These are phyloP conservation scores for Chloromyia formosa DNA, from an alignment of 2,888 invertebrate species.

Conservation along the genomic window DNA sequence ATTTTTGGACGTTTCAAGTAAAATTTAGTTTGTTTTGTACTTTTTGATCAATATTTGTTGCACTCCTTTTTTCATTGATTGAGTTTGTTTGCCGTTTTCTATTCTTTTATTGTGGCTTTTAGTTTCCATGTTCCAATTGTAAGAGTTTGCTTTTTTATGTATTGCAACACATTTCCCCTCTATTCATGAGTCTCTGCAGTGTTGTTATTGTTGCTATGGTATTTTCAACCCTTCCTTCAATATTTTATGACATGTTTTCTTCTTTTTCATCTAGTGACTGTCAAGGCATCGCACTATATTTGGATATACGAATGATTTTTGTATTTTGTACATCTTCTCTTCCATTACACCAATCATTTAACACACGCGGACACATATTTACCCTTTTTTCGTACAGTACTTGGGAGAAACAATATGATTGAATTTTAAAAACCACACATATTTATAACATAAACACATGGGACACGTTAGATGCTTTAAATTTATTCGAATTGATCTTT, in stretches of 20 bases:
- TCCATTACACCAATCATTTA: conserved; percentile 18
- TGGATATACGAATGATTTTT: conserved; percentile 38
- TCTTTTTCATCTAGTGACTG: conserved; percentile 41
- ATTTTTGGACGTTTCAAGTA: too few relatives aligned
- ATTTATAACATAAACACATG: too few relatives aligned
- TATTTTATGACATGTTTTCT: conserved; percentile 22
- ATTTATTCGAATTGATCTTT: background rate
- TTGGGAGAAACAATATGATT: background rate
- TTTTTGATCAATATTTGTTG: too few relatives aligned
- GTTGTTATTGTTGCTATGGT: too few relatives aligned
- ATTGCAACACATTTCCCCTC: background rate
- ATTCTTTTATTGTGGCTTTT: background rate
- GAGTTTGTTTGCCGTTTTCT: too few relatives aligned
- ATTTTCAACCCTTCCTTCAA: background rate
- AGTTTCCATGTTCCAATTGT: background rate
- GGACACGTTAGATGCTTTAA: too few relatives aligned
- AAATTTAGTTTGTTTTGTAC: too few relatives aligned
- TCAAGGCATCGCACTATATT: conserved; percentile 25
- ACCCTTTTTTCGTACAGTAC: background rate
- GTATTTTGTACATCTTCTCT: conserved; percentile 27
- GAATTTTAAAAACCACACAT: background rate
- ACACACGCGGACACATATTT: background rate
- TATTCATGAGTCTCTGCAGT: too few relatives aligned
- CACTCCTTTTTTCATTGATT: too few relatives aligned
- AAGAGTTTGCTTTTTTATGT: background rate